Base-by-base conservation (phyloP, 2,113 vertebrate species). In the Bucco capensis region DNA sequence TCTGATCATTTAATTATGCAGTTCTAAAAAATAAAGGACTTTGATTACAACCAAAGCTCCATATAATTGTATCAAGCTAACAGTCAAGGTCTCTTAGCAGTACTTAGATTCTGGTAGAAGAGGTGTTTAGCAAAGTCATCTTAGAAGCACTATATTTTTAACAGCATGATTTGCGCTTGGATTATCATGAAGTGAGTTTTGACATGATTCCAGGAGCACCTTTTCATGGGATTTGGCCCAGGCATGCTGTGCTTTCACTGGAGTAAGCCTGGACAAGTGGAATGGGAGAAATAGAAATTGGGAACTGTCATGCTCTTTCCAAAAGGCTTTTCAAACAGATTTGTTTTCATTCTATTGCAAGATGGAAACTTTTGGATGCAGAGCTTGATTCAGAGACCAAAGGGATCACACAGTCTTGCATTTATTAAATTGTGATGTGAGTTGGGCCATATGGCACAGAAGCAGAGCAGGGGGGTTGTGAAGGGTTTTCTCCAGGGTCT, bases 281-380 rank as follows among this genome's bases (percentile, higher is more conserved):
- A 92, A 58, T 56, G n/a, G 56, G 60, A 93, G 75, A 80, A 79
- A 49, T 30, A 89, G 70, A 89, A 92, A 87, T 31, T 79, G 58
- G 74, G 90, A 92, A 33, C 33, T 10, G 16, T 93, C 73, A 31
- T 73, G 54, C 22, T 82, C 44, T 85, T 92, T 93, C 87, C 56
- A 40, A 87, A 91, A 64, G n/a, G n/a, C 56, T 93, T 92, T 89
- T 79, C 72, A 82, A 60, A 38, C 62, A 89, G 78, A 76, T 90
- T 93, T 90, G 84, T 86, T 96, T 94, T 93, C 64, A 66, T 93
- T 51, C 47, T 86, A 8, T 74, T 89, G 82, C 71, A 94, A 60
- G 47, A 84, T 70, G 71, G 77, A 79, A 95, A 91, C 51, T 93
- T 91, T 42, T 69, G 78, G 81, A 85, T 76, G 70, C 86, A 58